A percentile compares a stretch with the other conserved stretches of the same genome.
Conservation (phyloP, 2,797 vertebrate genomes). For the Siniperca undulata region DNA sequence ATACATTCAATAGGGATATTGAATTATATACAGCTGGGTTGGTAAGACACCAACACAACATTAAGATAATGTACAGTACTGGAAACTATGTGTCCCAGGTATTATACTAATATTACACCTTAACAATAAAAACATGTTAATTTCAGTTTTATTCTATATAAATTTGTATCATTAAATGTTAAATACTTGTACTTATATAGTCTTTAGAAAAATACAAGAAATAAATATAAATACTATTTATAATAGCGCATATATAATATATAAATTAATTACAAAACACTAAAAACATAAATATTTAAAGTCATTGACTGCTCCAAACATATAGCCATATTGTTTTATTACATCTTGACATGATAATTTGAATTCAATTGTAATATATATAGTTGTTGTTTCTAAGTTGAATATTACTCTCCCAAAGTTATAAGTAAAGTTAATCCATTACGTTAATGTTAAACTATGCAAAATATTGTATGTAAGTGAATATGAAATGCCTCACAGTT, state of each 20-base stretch:
- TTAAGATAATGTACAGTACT: not conserved
- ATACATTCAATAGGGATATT: not conserved
- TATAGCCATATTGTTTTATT: not conserved
- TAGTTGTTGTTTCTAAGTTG: not conserved
- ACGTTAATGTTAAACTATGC: not conserved
- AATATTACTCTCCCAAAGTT: not conserved
- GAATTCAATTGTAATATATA: not conserved
- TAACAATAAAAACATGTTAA: not conserved
- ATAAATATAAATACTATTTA: not conserved
- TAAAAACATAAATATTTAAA: not conserved
- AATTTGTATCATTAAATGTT: not conserved
- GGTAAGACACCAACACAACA: not conserved
- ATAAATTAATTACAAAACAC: not conserved
- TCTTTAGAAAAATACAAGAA: not conserved
- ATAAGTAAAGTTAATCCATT: not conserved
- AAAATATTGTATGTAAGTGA: not conserved
- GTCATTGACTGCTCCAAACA: not conserved
- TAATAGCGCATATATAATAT: not conserved
- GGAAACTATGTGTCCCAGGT: not conserved
- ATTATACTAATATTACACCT: not conserved
- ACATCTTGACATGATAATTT: not conserved
- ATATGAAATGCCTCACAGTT: not conserved
- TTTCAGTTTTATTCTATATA: not conserved
- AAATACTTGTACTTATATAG: not conserved
- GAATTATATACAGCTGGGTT: not conserved